Base-by-base conservation (phyloP, 1,140 invertebrate species). In the Neodiprion lecontei region DNA sequence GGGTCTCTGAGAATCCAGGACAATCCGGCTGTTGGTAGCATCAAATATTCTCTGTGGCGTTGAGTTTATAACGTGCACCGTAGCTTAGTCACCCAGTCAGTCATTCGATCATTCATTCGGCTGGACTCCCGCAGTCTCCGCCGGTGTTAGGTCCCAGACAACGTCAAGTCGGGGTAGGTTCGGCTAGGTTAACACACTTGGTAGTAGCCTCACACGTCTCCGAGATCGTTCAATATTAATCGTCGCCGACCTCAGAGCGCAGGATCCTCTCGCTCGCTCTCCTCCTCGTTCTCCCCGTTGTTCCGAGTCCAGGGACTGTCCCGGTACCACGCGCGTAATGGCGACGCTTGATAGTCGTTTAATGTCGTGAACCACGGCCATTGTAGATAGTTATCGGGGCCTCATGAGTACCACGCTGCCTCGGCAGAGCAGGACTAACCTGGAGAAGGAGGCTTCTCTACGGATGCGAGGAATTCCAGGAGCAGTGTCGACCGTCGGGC, bases 321-420 rank as follows among this genome's bases (percentile, higher is more conserved):
- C 53, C 11, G 53, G 53, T 61, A 61, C 53, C 53, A 61, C 53
- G 53, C 53, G 53, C 53, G 53, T 61, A 61, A 61, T 61, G 53
- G n/a, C 53, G 53, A 61, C 53, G 53, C 53, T 61, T 61, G n/a
- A 61, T 61, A 61, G 53, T 61, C 53, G 53, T 61, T 61, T 61
- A 17, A 61, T 61, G 53, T 9, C 53, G 53, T 61, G 53, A 61
- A 61, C 53, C 53, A 61, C 53, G 53, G 53, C 53, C 53, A 61
- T 61, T 61, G 53, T 61, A 61, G 53, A 61, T 61, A 9, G 53
- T 61, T 61, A 61, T 61, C 53, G n/a, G 53, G 53, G 53, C n/a
- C n/a, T 61, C 53, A 61, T 12, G 53, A 61, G 53, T 61, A 61
- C 53, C n/a, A 14, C 53, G 53, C 11, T 61, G 53, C 11, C 53